A percentile compares a stretch with the other conserved stretches of the same genome.
Evolutionary conservation across 2,888 invertebrate genomes (phyloP).

Genomic region (Coleophora flavipennella): DNA sequence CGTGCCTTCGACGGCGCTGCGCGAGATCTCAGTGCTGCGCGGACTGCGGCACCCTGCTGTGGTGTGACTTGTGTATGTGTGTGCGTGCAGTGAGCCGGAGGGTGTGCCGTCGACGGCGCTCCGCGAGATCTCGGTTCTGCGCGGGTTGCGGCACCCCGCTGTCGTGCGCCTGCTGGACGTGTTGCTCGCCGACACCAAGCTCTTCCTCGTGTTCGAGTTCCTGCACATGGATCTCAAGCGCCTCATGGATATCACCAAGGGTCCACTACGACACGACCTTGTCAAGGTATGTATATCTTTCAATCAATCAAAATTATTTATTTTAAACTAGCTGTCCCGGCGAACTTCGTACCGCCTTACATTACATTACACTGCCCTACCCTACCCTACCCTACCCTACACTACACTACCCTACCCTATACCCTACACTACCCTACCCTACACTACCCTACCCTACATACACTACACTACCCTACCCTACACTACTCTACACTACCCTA

Average conservation of each 20-base stretch:
- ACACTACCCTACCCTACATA: too few species aligned
- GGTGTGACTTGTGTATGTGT: constrained; percentile 91
- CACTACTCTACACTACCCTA: too few species aligned
- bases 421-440: too few species aligned
- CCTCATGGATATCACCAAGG: constrained; percentile 81
- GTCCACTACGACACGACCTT: constrained; percentile 74
- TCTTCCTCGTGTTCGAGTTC: constrained; percentile 96
- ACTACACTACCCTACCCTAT: too few species aligned
- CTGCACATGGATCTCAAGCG: constrained; percentile 94
- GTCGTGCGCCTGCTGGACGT: constrained; percentile 94
- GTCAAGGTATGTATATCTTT: too few species aligned
- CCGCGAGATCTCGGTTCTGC: constrained; percentile 94
- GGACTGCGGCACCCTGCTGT: constrained; percentile 92
- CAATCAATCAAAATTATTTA: too few species aligned
- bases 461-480: too few species aligned
- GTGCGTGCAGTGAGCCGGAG: constrained; percentile 84
- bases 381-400: too few species aligned
- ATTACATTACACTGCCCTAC: too few species aligned
- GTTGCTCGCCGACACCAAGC: constrained; percentile 85
- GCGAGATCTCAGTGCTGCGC: constrained; percentile 95
- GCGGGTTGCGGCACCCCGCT: constrained; percentile 90
- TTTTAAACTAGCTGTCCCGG: too few species aligned
- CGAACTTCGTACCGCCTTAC: too few species aligned
- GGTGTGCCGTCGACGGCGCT: constrained; percentile 98
- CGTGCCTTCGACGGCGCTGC: constrained; percentile 96